Percentiles rank a stretch among this genome's conserved stretches.
Conservation (phyloP, 2,797 vertebrate species). For the Hemitrygon akajei region DNA sequence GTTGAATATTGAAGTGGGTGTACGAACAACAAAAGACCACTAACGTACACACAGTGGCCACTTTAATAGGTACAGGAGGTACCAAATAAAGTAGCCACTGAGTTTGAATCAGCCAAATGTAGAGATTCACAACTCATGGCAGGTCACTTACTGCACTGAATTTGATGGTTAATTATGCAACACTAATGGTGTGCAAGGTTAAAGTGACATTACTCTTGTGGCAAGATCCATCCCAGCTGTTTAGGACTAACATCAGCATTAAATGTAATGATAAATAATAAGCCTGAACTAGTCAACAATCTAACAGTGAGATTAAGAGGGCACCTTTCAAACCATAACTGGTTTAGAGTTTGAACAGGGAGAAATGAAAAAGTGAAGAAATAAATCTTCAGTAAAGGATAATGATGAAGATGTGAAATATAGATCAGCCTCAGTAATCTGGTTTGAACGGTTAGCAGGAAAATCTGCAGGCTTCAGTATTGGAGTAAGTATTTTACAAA, state of each 20-base stretch:
- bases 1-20: too few relatives aligned
- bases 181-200: not conserved
- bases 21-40: too few relatives aligned
- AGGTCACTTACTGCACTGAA: not conserved
- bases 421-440: not conserved
- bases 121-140: not conserved
- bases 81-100: too few relatives aligned
- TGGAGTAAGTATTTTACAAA: not conserved
- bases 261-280: not conserved
- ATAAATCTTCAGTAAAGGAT: not conserved
- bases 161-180: not conserved
- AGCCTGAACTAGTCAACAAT: not conserved
- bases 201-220: not conserved
- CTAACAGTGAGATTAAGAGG: too few relatives aligned
- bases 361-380: too few relatives aligned
- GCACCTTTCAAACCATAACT: not conserved
- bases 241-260: not conserved
- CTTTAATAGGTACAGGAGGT: too few relatives aligned
- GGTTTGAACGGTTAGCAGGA: not conserved
- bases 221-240: too few relatives aligned
- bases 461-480: not conserved
- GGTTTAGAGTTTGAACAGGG: not conserved
- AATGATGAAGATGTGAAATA: not conserved
- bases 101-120: not conserved
- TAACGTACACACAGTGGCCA: too few relatives aligned